Evolutionary conservation across 1,140 invertebrate species (phyloP).

Genomic region (Belonocnema kinseyi): DNA sequence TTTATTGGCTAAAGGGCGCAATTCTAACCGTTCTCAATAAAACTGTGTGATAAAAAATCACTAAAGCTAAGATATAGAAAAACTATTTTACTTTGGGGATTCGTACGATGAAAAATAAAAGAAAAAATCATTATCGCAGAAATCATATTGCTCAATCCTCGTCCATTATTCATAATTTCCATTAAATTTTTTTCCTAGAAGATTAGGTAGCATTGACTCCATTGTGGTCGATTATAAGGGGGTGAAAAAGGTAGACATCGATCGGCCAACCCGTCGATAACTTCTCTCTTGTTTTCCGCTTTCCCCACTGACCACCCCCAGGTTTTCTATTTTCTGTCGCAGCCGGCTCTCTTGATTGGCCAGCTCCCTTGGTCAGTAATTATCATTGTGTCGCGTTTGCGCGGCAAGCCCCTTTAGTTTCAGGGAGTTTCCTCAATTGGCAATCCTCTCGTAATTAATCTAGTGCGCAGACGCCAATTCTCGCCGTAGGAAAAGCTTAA

Average conservation of each 20-base stretch:
- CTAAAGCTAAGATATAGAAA: too few relatives aligned
- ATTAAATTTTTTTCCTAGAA: too few relatives aligned
- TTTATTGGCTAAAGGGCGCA: too few relatives aligned
- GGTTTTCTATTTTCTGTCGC: background rate
- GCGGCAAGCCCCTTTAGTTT: slow-evolving; percentile 25
- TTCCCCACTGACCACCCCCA: background rate
- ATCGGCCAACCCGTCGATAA: background rate
- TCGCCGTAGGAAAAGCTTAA: slow-evolving; percentile 27
- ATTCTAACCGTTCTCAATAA: too few relatives aligned
- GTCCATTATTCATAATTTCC: too few relatives aligned
- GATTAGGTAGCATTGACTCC: too few relatives aligned
- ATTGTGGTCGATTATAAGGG: too few relatives aligned
- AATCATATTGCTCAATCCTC: too few relatives aligned
- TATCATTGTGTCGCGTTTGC: slow-evolving; percentile 24
- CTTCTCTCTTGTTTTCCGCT: background rate
- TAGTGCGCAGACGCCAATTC: slow-evolving; percentile 16
- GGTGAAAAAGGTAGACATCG: background rate
- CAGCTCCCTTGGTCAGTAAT: slow-evolving; percentile 19
- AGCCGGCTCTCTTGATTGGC: background rate
- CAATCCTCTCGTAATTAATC: slow-evolving; percentile 26
- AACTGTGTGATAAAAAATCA: too few relatives aligned
- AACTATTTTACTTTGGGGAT: too few relatives aligned
- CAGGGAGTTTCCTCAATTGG: slow-evolving; percentile 29
- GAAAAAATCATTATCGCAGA: too few relatives aligned
- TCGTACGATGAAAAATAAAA: too few relatives aligned